Conservation (phyloP, 2,888 invertebrate genomes). For the Hydrotaea diabolus region DNA sequence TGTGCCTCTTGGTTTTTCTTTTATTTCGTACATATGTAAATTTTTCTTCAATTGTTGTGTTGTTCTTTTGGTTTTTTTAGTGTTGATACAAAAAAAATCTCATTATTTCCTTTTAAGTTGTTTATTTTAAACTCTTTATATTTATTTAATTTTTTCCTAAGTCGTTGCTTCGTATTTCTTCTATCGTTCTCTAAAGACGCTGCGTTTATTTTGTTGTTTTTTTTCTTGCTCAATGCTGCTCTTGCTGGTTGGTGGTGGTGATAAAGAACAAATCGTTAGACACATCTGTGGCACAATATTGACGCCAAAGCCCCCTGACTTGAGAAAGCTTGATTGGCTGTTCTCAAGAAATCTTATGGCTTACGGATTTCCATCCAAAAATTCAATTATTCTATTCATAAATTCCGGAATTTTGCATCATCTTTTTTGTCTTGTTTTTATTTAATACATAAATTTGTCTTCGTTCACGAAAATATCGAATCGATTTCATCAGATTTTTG, state of each 20-base stretch:
- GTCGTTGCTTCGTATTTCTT: neutral
- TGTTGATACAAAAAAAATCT: conserved; percentile 26
- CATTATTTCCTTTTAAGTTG: conserved; percentile 54
- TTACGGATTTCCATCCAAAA: neutral
- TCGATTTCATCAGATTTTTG: conserved; percentile 56
- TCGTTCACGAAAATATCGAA: conserved; percentile 2
- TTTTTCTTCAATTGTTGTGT: conserved; percentile 54
- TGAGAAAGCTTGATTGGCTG: neutral
- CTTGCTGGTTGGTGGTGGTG: neutral
- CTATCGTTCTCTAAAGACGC: neutral
- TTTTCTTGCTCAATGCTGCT: neutral
- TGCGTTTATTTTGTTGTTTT: conserved; percentile 20
- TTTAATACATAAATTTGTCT: conserved; percentile 11
- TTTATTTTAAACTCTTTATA: conserved; percentile 36
- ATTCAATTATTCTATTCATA: neutral
- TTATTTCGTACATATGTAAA: conserved; percentile 56
- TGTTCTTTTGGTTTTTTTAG: conserved; percentile 26
- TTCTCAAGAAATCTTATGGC: neutral
- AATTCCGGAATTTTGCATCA: conserved; percentile 34
- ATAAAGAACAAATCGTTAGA: neutral
- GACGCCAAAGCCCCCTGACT: neutral
- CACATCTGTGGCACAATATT: neutral
- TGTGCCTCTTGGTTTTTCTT: conserved; percentile 4
- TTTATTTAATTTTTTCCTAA: conserved; percentile 5
- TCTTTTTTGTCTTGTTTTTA: neutral